Conservation (phyloP, 2,797 vertebrate genomes). For the Tamandua tetradactyla region DNA sequence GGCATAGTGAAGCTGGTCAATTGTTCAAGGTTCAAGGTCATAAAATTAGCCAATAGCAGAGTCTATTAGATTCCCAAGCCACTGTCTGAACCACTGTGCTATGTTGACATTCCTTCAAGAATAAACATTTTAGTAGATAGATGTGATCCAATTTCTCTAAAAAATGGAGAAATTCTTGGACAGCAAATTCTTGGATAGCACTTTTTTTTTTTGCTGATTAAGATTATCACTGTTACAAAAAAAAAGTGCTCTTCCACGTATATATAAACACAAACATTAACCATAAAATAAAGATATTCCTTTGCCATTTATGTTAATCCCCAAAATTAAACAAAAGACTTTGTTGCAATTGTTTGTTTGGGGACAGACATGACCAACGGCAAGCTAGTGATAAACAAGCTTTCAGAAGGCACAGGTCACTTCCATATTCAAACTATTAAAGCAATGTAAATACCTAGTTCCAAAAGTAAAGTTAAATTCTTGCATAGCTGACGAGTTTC, state of each 20-base stretch:
- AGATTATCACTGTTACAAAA: neutral
- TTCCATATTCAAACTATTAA: neutral
- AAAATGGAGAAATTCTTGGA: neutral
- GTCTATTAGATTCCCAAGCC: neutral
- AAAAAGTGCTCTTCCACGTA: neutral
- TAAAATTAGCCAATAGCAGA: neutral
- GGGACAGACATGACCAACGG: neutral
- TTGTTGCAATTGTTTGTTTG: neutral
- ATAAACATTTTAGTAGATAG: neutral
- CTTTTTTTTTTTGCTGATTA: neutral
- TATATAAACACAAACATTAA: neutral
- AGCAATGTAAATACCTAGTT: neutral
- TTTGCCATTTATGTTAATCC: neutral
- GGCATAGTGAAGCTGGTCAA: neutral
- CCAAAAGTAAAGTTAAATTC: neutral
- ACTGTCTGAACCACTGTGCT: neutral
- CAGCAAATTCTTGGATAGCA: neutral
- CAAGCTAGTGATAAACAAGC: neutral
- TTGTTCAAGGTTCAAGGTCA: neutral
- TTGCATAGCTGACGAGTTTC: neutral
- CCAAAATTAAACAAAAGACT: constrained; percentile 18
- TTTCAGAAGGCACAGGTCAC: neutral
- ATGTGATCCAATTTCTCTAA: too few species aligned
- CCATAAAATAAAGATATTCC: neutral
- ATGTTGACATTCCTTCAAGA: neutral